phyloP scores from a whole-genome alignment of 2,888 invertebrate genomes.

The Agonopterix alstromeriana region DNA sequence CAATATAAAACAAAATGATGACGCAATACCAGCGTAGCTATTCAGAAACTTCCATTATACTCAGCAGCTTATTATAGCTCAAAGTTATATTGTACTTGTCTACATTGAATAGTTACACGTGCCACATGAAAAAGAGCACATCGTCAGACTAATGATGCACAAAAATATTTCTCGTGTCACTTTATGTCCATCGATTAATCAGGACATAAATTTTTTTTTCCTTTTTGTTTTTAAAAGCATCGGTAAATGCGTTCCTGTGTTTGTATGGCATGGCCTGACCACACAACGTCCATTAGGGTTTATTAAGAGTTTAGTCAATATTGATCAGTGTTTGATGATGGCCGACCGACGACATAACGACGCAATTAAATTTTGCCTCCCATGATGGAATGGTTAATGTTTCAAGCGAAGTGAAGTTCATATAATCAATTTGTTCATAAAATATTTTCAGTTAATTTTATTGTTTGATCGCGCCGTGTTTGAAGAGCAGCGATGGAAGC shows the following conservation, averaged over 20 bases:
- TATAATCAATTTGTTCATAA: conserved; percentile 22
- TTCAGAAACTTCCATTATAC: conserved; percentile 8
- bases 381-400: conserved; percentile 30
- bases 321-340: conserved; percentile 60
- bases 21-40: neutral
- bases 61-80: conserved; percentile 3
- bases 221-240: conserved; percentile 48
- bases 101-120: conserved; percentile 22
- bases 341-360: conserved; percentile 35
- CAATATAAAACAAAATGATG: no score
- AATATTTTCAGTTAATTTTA: conserved; percentile 34
- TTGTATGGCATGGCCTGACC: conserved; percentile 30
- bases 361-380: conserved; percentile 52
- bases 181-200: conserved; percentile 67
- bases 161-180: conserved; percentile 71
- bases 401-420: conserved; percentile 14
- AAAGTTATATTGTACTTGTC: neutral
- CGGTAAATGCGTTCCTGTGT: conserved; percentile 33
- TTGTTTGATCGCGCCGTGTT: conserved; percentile 8
- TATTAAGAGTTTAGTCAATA: conserved; percentile 69
- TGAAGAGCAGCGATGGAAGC: neutral
- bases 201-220: conserved; percentile 38
- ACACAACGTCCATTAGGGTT: conserved; percentile 54
- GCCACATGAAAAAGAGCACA: conserved; percentile 23
- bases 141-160: conserved; percentile 62